These are phyloP conservation scores for Cylloceria caligata DNA, from an alignment of 2,888 invertebrate species.

Conservation along the genomic window DNA sequence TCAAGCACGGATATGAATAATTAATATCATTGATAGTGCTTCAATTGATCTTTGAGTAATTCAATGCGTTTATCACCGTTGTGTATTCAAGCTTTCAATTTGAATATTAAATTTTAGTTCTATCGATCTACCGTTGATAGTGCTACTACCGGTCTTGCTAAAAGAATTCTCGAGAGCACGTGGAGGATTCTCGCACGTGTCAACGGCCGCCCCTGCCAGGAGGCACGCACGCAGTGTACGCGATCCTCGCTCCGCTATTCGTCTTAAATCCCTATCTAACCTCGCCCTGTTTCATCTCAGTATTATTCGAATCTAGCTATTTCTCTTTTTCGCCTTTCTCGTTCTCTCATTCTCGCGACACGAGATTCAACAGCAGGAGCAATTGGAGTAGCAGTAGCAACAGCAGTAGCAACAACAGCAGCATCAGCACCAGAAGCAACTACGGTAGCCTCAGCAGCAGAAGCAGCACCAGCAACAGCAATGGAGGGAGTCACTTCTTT, in stretches of 20 bases:
- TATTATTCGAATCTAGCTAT: constrained; percentile 47
- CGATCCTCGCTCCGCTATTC: constrained; percentile 63
- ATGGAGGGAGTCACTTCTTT: constrained; percentile 60
- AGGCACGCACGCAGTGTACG: constrained; percentile 65
- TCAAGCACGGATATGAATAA: too few relatives aligned
- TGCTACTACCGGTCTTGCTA: constrained; percentile 38
- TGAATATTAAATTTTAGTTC: too few relatives aligned
- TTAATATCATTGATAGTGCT: not conserved
- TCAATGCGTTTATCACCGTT: constrained; percentile 4
- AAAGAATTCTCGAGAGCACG: constrained; percentile 67
- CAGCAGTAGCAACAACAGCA: not conserved
- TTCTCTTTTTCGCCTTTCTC: constrained; percentile 46
- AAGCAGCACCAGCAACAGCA: constrained; percentile 14
- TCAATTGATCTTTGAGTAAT: not conserved
- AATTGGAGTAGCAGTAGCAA: not conserved
- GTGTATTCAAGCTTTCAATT: not conserved
- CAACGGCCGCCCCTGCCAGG: constrained; percentile 67
- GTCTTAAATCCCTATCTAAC: constrained; percentile 59
- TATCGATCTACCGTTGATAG: constrained; percentile 23
- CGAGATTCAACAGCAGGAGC: constrained; percentile 36
- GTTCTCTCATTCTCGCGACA: constrained; percentile 49
- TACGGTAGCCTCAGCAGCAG: too few relatives aligned
- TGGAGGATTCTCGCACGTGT: constrained; percentile 68
- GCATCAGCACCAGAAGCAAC: constrained; percentile 15
- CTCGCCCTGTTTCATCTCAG: constrained; percentile 31